Base-by-base conservation (phyloP, 2,888 invertebrate genomes). In the Cephus sareptanus region DNA sequence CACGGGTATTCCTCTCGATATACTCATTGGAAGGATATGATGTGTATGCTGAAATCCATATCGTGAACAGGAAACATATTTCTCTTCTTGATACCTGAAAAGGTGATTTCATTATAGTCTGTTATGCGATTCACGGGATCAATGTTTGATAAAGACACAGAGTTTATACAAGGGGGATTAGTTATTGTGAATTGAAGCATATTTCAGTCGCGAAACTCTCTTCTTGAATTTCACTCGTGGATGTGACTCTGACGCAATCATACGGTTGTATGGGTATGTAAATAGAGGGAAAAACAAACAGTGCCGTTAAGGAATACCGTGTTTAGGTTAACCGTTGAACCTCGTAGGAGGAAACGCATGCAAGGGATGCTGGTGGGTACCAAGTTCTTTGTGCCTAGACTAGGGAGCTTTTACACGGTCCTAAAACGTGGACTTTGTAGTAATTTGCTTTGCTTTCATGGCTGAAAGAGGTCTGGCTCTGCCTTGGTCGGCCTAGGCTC, bases 401-500 rank as follows among this genome's bases (percentile, higher is more conserved):
- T 70, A 35, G 71, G 74, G 77, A 82, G 83, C 82, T 85, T 86
- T 86, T 81, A 83, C 83, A 77, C 79, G 79, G 80, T 70, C 75
- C 68, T 71, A 74, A 69, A 75, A 75, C 74, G 76, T 77, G 81
- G 84, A 81, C 79, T 84, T 81, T 81, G 81, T 78, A 77, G 83
- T 85, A 86, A 86, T 84, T 84, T 83, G 83, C 85, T 85, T 85
- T 85, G 81, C 84, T 84, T 83, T 82, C 81, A 80, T 78, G 83
- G 81, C 82, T 84, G 82, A 85, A 84, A 83, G 83, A 83, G 83
- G 82, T 83, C 82, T 35, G 34, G 35, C 13, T 33, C 23, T 30
- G 74, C 33, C 74, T 34, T 34, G 71, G 33, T 71, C 33, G 31
- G 71, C 12, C 34, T 34, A 31, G 71, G 31, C 15, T 71, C 71